These are phyloP conservation scores for Papilio polytes DNA, from an alignment of 1,140 invertebrate genomes.

Conservation along the genomic window DNA sequence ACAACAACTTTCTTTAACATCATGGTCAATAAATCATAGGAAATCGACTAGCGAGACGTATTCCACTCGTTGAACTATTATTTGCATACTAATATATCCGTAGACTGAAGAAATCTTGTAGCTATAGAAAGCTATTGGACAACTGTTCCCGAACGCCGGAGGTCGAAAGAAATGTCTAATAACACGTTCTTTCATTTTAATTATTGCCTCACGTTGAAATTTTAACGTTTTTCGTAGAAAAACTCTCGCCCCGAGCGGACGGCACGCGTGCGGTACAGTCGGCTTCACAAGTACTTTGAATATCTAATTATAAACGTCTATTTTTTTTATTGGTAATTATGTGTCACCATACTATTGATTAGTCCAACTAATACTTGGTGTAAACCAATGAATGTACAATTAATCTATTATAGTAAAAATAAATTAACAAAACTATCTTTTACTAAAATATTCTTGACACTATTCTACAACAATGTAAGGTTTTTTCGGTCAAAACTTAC, in stretches of 20 bases:
- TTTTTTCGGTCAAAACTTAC: no score
- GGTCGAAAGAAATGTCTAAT: constrained; percentile 59
- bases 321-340: neutral
- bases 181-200: constrained; percentile 65
- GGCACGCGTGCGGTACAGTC: constrained; percentile 57
- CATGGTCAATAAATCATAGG: constrained; percentile 14
- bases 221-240: constrained; percentile 67
- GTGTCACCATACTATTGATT: neutral
- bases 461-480: no score
- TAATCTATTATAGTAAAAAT: neutral
- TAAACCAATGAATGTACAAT: neutral
- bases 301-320: constrained; percentile 24
- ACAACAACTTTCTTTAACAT: neutral
- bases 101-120: constrained; percentile 25
- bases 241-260: constrained; percentile 50
- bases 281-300: constrained; percentile 48
- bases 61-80: constrained; percentile 25
- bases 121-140: constrained; percentile 32
- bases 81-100: constrained; percentile 37
- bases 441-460: no score
- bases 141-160: constrained; percentile 34
- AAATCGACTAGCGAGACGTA: constrained; percentile 22
- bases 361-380: neutral
- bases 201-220: constrained; percentile 58
- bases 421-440: no score